phyloP scores from a whole-genome alignment of 2,888 invertebrate genomes.

The Fissipunctia ypsillon region DNA sequence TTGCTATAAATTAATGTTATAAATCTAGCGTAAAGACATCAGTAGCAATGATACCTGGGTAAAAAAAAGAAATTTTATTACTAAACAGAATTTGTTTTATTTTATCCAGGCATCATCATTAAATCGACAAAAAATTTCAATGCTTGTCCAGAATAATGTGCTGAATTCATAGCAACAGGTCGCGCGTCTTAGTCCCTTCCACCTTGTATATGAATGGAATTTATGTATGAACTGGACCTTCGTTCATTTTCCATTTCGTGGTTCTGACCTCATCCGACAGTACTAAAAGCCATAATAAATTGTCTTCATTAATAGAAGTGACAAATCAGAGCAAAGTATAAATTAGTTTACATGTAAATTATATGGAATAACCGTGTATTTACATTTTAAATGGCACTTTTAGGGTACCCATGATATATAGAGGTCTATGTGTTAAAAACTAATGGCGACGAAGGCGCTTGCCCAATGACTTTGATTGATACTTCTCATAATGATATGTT shows the following conservation, averaged over 20 bases:
- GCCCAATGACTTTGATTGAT: slow-evolving; percentile 61
- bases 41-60: no score
- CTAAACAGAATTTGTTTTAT: no score
- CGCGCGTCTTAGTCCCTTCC: no score
- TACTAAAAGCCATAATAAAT: slow-evolving; percentile 56
- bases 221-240: slow-evolving; percentile 17
- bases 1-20: no score
- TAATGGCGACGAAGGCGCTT: slow-evolving; percentile 52
- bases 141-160: no score
- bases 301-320: slow-evolving; percentile 57
- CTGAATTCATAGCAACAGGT: no score
- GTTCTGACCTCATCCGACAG: slow-evolving; percentile 36
- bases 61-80: no score
- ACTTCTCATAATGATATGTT: slow-evolving; percentile 59
- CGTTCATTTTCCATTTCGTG: not conserved
- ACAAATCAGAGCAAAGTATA: slow-evolving; percentile 66
- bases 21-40: no score
- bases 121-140: no score
- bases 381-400: slow-evolving; percentile 64
- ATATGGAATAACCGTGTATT: slow-evolving; percentile 55
- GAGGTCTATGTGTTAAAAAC: slow-evolving; percentile 34
- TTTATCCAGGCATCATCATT: no score
- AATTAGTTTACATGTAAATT: slow-evolving; percentile 61
- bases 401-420: slow-evolving; percentile 57
- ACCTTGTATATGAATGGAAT: not conserved